Evolutionary conservation across 1,140 invertebrate species (phyloP).

Genomic region (Hycleus cichorii): DNA sequence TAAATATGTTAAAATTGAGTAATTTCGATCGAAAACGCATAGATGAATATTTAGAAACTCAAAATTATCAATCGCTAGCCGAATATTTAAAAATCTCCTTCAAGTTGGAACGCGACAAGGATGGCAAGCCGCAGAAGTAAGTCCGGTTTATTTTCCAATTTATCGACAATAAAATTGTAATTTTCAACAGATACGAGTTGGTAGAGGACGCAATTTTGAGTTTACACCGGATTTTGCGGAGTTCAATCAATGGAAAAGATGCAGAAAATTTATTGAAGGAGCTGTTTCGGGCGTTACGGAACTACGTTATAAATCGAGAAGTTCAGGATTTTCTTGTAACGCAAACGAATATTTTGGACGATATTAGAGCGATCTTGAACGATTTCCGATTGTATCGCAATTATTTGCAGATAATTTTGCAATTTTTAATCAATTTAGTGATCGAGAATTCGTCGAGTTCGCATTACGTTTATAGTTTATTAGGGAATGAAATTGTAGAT

Average conservation of each 20-base stretch:
- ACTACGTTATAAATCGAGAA: slow-evolving; percentile 13
- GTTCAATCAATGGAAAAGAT: not conserved
- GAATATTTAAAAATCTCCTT: not conserved
- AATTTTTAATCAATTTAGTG: slow-evolving; percentile 28
- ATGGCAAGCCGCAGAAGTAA: not conserved
- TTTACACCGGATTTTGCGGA: not conserved
- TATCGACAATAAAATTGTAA: not conserved
- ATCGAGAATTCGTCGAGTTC: slow-evolving; percentile 16
- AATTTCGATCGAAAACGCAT: not conserved
- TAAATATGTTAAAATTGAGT: no score
- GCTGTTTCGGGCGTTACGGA: slow-evolving; percentile 22
- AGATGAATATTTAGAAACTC: not conserved
- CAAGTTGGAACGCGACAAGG: not conserved
- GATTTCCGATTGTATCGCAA: not conserved
- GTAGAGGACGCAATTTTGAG: not conserved
- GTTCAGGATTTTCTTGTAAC: slow-evolving; percentile 14
- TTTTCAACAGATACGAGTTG: slow-evolving; percentile 1
- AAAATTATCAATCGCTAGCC: not conserved
- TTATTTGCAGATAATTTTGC: slow-evolving; percentile 23
- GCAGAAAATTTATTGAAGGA: slow-evolving; percentile 10
- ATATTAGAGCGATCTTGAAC: not conserved
- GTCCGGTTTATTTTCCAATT: not conserved
- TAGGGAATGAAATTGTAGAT: slow-evolving; percentile 8
- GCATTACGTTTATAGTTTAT: slow-evolving; percentile 5
- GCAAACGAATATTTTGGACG: slow-evolving; percentile 4